Percentiles rank a stretch among this genome's conserved stretches.
phyloP scores from a whole-genome alignment of 2,888 invertebrate genomes.

The Vesta saturnalis region DNA sequence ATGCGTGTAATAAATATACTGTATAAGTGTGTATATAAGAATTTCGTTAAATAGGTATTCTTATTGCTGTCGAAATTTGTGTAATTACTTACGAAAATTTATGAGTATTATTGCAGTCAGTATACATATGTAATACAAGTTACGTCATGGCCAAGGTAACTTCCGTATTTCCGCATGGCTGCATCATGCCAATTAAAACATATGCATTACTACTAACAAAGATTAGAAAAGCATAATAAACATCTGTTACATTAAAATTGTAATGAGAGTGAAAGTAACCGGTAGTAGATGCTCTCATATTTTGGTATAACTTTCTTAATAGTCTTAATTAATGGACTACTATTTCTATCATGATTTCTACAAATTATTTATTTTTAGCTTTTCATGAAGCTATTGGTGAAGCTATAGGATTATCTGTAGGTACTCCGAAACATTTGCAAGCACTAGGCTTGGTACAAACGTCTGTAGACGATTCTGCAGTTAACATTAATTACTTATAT shows the following conservation, averaged over 20 bases:
- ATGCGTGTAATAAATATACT: too few relatives aligned
- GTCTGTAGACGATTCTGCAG: constrained; percentile 83
- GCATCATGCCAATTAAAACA: constrained; percentile 8
- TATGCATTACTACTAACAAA: not conserved
- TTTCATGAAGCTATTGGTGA: constrained; percentile 95
- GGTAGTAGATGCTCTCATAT: constrained; percentile 2
- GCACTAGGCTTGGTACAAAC: constrained; percentile 82
- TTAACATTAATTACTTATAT: constrained; percentile 87
- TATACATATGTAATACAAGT: not conserved
- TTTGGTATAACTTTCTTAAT: constrained; percentile 23
- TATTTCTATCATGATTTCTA: not conserved
- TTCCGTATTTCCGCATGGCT: constrained; percentile 6
- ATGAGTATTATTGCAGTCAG: too few relatives aligned
- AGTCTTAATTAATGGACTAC: constrained; percentile 20
- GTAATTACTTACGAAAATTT: too few relatives aligned
- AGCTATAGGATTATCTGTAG: constrained; percentile 84
- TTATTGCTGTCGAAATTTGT: too few relatives aligned
- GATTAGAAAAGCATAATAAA: constrained; percentile 30
- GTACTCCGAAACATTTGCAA: constrained; percentile 86
- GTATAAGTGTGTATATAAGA: too few relatives aligned
- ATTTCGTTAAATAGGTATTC: too few relatives aligned
- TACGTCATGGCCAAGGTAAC: constrained; percentile 2
- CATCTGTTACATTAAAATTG: constrained; percentile 31
- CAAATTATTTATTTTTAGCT: constrained; percentile 64
- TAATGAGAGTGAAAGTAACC: constrained; percentile 28